Evolutionary conservation across 2,888 invertebrate species (phyloP), one percentile per base, ranked within the genome.

Genomic region (Linnaemya tessellans): DNA sequence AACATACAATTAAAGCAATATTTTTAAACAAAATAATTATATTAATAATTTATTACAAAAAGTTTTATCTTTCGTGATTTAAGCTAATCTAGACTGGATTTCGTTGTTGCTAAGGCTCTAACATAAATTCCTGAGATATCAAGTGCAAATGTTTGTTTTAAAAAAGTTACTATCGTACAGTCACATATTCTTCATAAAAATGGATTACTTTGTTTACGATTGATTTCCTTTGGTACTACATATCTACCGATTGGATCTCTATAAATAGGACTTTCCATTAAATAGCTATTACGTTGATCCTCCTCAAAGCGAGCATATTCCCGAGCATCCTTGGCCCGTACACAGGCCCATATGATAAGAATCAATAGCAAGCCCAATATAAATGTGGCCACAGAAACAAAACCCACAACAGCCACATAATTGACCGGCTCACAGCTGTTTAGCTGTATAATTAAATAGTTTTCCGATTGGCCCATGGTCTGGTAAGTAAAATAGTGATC

Each of bases 241-340:
- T 94, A 95, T 74, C 92, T 91, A 0, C 93, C 93, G 18, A 94
- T 93, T 1, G 95, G 95, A n/a, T 95, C 94, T 87, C 93, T 94
- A 87, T 95, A 96, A 81, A 96, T 88, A 0, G 96, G 96, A 89
- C 95, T 95, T 51, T 88, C 89, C 74, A 89, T 89, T 4, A 86
- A 75, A 11, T 86, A 75, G 20, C 62, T 70, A 0, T 77, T 87
- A 0, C 49, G 62, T 51, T 84, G 84, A 58, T 93, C 93, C 88
- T 94, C 93, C 46, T 93, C 90, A 84, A 95, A 95, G 78, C 92
- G 93, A 0, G 94, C 94, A 86, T 93, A 94, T 0, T 94, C 94
- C 30, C 93, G 89, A 38, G 93, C 93, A 87, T 95, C 94, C 0
- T 93, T 93, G 0, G 93, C 89, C 0, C 93, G 90, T 30, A 94